phyloP scores from a whole-genome alignment of 2,888 invertebrate species.

The Meliscaeva auricollis region DNA sequence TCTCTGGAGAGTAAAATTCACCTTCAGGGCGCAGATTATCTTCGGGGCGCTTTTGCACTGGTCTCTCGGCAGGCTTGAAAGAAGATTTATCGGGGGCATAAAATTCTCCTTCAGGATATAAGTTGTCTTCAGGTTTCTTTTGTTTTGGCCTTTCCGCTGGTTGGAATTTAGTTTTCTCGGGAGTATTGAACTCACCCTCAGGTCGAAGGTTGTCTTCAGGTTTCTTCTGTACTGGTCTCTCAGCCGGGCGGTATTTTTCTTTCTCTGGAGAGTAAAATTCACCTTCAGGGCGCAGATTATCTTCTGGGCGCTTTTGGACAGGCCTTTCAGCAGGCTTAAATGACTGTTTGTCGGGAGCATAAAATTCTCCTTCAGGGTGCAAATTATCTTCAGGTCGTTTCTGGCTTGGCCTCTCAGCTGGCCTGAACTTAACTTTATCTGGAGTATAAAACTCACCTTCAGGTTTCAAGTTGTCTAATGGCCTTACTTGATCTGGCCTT shows the following conservation, averaged over 20 bases:
- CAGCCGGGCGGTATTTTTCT: constrained; percentile 83
- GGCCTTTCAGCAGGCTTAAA: constrained; percentile 84
- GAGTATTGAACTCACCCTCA: constrained; percentile 86
- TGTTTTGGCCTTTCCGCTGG: constrained; percentile 84
- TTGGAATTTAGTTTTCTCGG: constrained; percentile 83
- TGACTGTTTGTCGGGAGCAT: constrained; percentile 77
- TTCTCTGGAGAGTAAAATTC: constrained; percentile 82
- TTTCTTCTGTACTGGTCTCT: constrained; percentile 84
- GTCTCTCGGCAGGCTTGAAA: constrained; percentile 81
- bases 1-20: constrained; percentile 86
- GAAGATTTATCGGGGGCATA: constrained; percentile 83
- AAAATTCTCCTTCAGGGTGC: constrained; percentile 82
- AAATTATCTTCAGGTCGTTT: constrained; percentile 85
- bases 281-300: constrained; percentile 86
- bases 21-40: constrained; percentile 86
- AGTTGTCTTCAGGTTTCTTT: constrained; percentile 85
- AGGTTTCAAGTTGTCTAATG: constrained; percentile 86
- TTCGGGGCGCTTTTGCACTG: constrained; percentile 82
- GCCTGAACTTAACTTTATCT: constrained; percentile 81
- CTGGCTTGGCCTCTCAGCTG: constrained; percentile 80
- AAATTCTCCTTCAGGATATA: constrained; percentile 87
- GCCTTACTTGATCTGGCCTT: constrained; percentile 82
- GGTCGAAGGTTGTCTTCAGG: constrained; percentile 86
- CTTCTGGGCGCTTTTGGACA: constrained; percentile 82
- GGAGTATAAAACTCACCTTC: constrained; percentile 86